Conservation (phyloP, 2,888 invertebrate species). For the Nephrotoma flavescens region DNA sequence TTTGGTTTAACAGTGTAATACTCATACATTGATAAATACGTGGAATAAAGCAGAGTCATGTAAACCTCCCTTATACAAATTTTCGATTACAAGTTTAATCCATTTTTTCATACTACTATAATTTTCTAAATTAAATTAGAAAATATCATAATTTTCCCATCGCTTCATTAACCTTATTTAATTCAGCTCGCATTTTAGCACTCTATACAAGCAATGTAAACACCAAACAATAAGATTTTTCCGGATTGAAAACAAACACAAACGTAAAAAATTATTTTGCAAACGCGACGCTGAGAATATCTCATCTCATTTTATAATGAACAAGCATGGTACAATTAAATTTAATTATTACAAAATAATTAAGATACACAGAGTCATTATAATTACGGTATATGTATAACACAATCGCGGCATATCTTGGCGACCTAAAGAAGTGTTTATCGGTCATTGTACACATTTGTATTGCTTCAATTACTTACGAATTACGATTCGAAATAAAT, state of each 20-base stretch:
- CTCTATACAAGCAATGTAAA: neutral
- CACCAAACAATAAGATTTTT: neutral
- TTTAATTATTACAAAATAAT: neutral
- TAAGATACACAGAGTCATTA: neutral
- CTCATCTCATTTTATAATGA: neutral
- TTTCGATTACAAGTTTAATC: no score
- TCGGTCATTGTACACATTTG: neutral
- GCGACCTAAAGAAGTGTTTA: neutral
- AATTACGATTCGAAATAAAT: neutral
- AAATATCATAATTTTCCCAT: neutral
- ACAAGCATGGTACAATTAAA: neutral
- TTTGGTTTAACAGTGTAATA: no score
- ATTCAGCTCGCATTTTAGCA: neutral
- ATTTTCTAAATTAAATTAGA: neutral
- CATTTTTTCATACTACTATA: no score
- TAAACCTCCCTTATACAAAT: no score
- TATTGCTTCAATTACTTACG: neutral
- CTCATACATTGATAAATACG: no score
- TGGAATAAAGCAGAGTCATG: no score
- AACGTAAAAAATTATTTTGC: neutral
- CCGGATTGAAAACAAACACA: neutral
- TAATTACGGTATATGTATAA: neutral
- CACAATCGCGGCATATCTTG: neutral
- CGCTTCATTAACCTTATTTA: neutral
- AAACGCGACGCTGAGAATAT: neutral